Evolutionary conservation across 2,888 invertebrate species (phyloP), one percentile per base, ranked within the genome.

Genomic region (Timema podura): DNA sequence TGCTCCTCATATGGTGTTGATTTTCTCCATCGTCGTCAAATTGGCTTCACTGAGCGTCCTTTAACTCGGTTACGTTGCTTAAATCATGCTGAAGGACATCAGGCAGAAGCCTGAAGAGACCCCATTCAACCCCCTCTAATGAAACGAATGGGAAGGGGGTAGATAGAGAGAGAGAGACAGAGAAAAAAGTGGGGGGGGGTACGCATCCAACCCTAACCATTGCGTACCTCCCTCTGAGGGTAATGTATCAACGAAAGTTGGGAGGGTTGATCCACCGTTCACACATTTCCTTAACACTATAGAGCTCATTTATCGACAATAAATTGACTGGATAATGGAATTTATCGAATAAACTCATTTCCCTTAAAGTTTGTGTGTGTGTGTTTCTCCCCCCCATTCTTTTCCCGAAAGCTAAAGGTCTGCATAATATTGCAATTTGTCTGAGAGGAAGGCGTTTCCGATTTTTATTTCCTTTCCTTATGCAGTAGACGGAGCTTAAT

Each of bases 401-500:
- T 30, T 30, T 30, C 30, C 30, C 30, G 30, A 30, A 30, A 30
- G 30, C 71, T 69, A 49, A 65, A 66, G 69, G 68, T 68, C 67
- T 72, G 73, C 72, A 73, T 73, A 73, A 73, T 73, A 73, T 70
- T 68, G 72, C 73, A 71, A 73, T 73, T 73, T 73, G 72, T 73
- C 67, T 67, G 51, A 64, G 57, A 65, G 47, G 51, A 48, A 13
- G 13, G n/a, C 54, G 67, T 13, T 66, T 16, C 47, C 48, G 16
- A 7, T 47, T 48, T 30, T 30, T 30, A 30, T 30, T 30, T 30
- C 30, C 30, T 30, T 30, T 30, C 30, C 30, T 30, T 30, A 30
- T 30, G 30, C 30, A 3, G 30, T 30, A 30, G 1, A 30, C 30
- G 30, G 30, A 30, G 30, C 30, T 30, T 30, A 30, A 30, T 30